Evolutionary conservation across 2,888 invertebrate species (phyloP), one percentile per base, ranked within the genome.

Genomic region (Melipona bicolor): DNA sequence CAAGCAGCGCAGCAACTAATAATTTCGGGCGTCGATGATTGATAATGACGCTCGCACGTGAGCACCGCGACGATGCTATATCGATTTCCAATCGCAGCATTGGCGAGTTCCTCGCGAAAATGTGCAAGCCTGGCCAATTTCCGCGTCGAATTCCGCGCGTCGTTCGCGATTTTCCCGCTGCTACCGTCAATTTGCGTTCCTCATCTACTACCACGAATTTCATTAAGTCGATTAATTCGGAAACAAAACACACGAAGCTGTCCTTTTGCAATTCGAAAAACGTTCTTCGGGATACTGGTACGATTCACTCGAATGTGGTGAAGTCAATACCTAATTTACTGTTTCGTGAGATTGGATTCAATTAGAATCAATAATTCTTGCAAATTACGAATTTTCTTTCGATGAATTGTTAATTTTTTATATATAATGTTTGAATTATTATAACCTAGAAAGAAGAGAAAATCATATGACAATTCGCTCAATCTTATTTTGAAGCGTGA

Each of bases 81-180:
- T 82, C 67, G 79, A 80, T 80, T 77, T 83, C 69, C 72, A 64
- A 77, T 83, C 17, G 50, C 27, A 50, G 43, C 50, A 27, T 21
- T 79, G 62, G 50, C 67, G 56, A 69, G 52, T 68, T 64, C 21
- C 69, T 74, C 56, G 73, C 62, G 50, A 77, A 73, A 82, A 82
- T 27, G 74, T 70, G 70, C 27, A 64, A 73, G 27, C 64, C 59
- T 54, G 43, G 70, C 70, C 54, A 77, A 82, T 82, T 82, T 82
- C 71, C 61, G 62, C 6, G 52, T 15, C 50, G 32, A 50, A 72
- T 72, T 49, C 72, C 27, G 21, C 13, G 59, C 21, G 43, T 43
- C 43, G 52, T 70, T 21, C 52, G 32, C 67, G 61, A 67, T 77
- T 81, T 73, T 71, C 54, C 19, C 49, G 64, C 67, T 49, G 36